Percentiles rank a stretch among this genome's conserved stretches.
Conservation (phyloP, 1,140 invertebrate species). For the Halyomorpha halys region DNA sequence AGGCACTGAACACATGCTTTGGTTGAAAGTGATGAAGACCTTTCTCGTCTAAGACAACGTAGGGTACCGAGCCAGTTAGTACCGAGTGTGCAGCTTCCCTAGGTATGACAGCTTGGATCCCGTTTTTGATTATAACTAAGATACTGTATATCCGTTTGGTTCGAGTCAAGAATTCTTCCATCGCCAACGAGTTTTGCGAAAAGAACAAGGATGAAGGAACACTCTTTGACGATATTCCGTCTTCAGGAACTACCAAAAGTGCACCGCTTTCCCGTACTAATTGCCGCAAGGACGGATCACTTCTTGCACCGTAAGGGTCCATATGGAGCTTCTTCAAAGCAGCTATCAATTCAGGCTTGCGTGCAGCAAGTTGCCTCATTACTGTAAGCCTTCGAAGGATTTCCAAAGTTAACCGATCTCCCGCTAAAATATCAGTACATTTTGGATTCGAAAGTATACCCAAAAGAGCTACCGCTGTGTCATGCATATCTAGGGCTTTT, state of each 20-base stretch:
- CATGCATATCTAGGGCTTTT: slow-evolving; percentile 53
- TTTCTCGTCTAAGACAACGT: slow-evolving; percentile 63
- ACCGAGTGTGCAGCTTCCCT: slow-evolving; percentile 59
- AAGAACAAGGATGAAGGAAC: slow-evolving; percentile 53
- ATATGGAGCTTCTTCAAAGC: slow-evolving; percentile 49
- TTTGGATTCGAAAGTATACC: slow-evolving; percentile 49
- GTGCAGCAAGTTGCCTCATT: slow-evolving; percentile 58
- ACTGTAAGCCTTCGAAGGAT: slow-evolving; percentile 59
- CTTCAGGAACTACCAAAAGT: slow-evolving; percentile 54
- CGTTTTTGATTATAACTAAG: slow-evolving; percentile 62
- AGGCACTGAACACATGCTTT: slow-evolving; percentile 56
- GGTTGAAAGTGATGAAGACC: slow-evolving; percentile 67
- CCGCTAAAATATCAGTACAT: slow-evolving; percentile 45
- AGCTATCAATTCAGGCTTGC: slow-evolving; percentile 47
- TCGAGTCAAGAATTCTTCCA: slow-evolving; percentile 61
- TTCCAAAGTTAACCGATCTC: slow-evolving; percentile 49
- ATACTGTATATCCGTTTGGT: slow-evolving; percentile 40
- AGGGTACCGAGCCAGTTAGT: slow-evolving; percentile 60
- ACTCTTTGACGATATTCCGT: slow-evolving; percentile 47
- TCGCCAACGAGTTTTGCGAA: slow-evolving; percentile 55
- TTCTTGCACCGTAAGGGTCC: slow-evolving; percentile 52
- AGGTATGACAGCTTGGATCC: slow-evolving; percentile 64
- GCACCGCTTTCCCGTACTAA: slow-evolving; percentile 58
- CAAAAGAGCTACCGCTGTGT: slow-evolving; percentile 46
- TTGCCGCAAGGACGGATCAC: slow-evolving; percentile 53